phyloP scores from a whole-genome alignment of 2,113 vertebrate genomes.

The Irena cyanogastra region DNA sequence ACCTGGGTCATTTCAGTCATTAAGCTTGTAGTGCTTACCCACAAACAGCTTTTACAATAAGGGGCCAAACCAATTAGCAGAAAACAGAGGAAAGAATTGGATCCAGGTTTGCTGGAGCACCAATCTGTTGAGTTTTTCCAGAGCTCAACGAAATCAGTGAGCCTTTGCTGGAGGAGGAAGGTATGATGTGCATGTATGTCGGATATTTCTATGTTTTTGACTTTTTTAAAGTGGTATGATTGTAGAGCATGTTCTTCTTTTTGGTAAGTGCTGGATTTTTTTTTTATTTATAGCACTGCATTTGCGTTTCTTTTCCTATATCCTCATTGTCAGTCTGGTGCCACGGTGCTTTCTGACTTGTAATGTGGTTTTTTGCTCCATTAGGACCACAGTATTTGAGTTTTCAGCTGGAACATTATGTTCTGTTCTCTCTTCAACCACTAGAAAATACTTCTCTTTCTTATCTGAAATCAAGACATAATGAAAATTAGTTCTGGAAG shows the following conservation, averaged over 20 bases:
- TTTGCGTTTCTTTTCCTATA: not conserved
- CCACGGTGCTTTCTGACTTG: not conserved
- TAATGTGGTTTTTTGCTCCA: not conserved
- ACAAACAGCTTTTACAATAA: not conserved
- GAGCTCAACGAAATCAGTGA: not conserved
- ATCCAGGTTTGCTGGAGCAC: not conserved
- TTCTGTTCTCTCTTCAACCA: not conserved
- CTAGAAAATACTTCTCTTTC: not conserved
- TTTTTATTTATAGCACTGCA: not conserved
- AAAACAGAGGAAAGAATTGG: not conserved
- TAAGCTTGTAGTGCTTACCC: not conserved
- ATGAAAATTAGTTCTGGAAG: not conserved
- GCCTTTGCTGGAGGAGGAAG: not conserved
- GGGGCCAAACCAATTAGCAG: not conserved
- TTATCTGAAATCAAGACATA: not conserved
- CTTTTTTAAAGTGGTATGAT: not conserved
- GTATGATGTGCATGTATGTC: not conserved
- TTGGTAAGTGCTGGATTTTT: not conserved
- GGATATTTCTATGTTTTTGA: not conserved
- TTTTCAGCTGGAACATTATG: not conserved
- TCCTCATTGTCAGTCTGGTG: not conserved
- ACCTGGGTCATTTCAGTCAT: not conserved
- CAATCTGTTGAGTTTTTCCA: not conserved
- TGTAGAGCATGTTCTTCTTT: not conserved
- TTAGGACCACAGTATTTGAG: not conserved